A percentile compares a stretch with the other conserved stretches of the same genome.
Conservation (phyloP, 2,797 vertebrate species). For the Sebastes taczanowskii region DNA sequence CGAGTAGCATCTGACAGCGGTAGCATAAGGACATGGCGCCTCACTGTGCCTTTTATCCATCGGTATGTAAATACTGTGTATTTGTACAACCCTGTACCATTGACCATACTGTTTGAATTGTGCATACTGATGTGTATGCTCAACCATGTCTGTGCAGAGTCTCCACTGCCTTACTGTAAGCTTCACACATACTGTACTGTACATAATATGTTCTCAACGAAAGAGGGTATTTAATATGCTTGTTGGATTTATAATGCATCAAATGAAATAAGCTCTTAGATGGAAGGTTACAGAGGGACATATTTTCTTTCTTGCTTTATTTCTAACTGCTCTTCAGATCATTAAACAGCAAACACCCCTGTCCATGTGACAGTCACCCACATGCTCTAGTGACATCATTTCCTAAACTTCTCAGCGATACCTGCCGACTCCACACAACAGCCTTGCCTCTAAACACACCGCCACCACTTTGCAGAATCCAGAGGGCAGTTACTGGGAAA, state of each 20-base stretch:
- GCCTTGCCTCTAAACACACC: not conserved
- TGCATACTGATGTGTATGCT: not conserved
- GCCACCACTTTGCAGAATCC: not conserved
- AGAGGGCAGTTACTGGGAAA: conserved; percentile 33
- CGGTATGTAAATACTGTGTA: conserved; percentile 1
- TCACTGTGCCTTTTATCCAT: conserved; percentile 4
- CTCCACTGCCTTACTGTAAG: not conserved
- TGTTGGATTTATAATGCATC: not conserved
- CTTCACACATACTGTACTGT: not conserved
- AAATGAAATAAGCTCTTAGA: not conserved
- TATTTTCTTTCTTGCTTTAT: not conserved
- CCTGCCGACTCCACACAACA: conserved; percentile 15
- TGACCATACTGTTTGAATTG: not conserved
- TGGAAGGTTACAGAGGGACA: not conserved
- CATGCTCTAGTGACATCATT: conserved; percentile 19
- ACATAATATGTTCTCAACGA: not conserved
- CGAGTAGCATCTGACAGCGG: not conserved
- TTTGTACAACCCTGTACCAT: not conserved
- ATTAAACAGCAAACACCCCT: conserved; percentile 6
- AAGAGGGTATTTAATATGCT: not conserved
- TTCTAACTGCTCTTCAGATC: not conserved
- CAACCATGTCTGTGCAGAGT: not conserved
- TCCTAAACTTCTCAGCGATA: conserved; percentile 26
- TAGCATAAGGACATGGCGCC: not conserved
- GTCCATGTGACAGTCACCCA: not conserved